Base-by-base conservation (phyloP, 1,140 invertebrate species). In the Atta cephalotes region DNA sequence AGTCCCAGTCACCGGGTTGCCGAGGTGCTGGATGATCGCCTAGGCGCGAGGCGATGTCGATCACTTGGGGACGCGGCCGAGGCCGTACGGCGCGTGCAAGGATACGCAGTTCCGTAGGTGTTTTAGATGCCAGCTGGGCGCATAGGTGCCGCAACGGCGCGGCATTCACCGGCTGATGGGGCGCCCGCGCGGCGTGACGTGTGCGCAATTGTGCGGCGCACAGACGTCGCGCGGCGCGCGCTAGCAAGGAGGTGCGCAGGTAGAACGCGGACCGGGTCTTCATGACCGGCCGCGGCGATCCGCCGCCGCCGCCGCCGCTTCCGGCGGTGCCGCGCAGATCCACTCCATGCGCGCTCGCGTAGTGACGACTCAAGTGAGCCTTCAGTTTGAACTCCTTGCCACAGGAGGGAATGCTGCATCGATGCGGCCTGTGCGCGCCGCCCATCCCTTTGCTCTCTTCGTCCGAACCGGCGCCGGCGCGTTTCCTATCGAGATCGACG, bases 231-330 rank as follows among this genome's bases (percentile, higher is more conserved):
- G 98, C 98, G 25, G 99, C 96, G 88, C 98, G 96, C 62, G 98
- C 99, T 90, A 98, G 96, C 53, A 98, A 97, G 88, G 98, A 98
- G 4, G 98, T 98, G 92, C 98, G 97, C 89, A 99, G 96, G 96
- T 99, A 99, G 95, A 99, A 99, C 39, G 98, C 98, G 87, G 98
- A 98, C 91, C 98, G 96, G 60, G 99, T 99, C 95, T 99, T 99
- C 98, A 99, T 99, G 0, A 99, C 98, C 31, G 98, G 98, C 56
- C 98, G 96, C 2, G 98, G 98, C 39, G 98, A 98, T 35, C 97
- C 98, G 68, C 93, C 90, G 7, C 92, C 92, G 1, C 93, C 93
- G 1, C 93, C 93, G 28, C 93, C 92, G 9, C 88, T 87, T 25
- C 87, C 88, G 35, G 93, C 90, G 25, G 89, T 89, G 10, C 93